Evolutionary conservation across 2,888 invertebrate genomes (phyloP), one percentile per base, ranked within the genome.

Genomic region (Volucella inflata): DNA sequence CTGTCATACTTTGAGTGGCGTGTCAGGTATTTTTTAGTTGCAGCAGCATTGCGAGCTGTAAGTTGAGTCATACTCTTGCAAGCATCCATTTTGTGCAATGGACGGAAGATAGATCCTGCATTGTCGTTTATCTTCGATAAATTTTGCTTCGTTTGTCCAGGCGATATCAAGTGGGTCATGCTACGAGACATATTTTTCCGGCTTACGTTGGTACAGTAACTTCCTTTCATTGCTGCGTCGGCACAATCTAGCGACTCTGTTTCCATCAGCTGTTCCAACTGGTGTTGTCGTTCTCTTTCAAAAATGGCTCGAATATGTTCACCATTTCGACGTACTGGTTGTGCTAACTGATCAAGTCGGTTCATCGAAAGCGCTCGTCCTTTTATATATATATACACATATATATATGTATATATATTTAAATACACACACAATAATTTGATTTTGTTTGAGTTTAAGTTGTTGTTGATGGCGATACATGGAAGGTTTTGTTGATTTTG

Each of bases 281-380:
- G 90, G 46, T 90, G 90, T 74, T 92, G 91, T 57, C 91, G 91
- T 84, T 92, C 91, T 75, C 92, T 91, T 87, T 92, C 92, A 89
- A 92, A 88, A 77, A 92, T 90, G 40, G 92, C 90, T 84, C 91
- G 90, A 79, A 92, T 91, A 88, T 92, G 92, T 87, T 92, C 92
- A 71, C 92, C 92, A 89, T 92, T 91, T 74, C 94, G 94, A 89
- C 94, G 93, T 89, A 95, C 94, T 88, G 96, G 96, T 93, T 94
- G 95, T 89, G 96, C 94, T 92, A 96, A 94, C 92, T 95, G 95
- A 94, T 98, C 98, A 94, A 98, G 95, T 89, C 98, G 95, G 91
- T 97, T 96, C 97, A 98, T 97, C 92, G 97, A 97, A 94, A 96
- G 96, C 91, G 97, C 97, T 95, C 97, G 97, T 95, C 96, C 96